Conservation (phyloP, 2,888 invertebrate species). For the Melanchra persicariae region DNA sequence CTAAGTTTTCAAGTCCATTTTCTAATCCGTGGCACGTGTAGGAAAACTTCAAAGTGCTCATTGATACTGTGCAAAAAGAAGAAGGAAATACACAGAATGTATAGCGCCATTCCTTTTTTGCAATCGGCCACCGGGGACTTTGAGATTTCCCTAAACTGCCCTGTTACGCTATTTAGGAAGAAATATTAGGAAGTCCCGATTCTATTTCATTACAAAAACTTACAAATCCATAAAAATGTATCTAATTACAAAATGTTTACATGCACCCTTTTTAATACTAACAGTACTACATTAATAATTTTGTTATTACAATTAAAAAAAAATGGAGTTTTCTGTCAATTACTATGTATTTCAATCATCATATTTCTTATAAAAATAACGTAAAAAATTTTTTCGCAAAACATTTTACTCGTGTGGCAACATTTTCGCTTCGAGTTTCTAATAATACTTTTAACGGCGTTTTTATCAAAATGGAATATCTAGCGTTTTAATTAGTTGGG, state of each 20-base stretch:
- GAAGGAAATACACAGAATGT: constrained; percentile 5
- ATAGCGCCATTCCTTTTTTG: background rate
- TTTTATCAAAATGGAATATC: constrained; percentile 57
- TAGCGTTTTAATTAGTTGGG: constrained; percentile 56
- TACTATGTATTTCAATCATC: constrained; percentile 1
- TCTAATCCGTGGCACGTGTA: background rate
- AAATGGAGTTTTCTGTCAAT: constrained; percentile 6
- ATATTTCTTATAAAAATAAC: constrained; percentile 57
- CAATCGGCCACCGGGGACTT: background rate
- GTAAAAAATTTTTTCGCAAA: constrained; percentile 50
- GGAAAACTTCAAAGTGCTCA: constrained; percentile 17
- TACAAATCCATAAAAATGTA: constrained; percentile 63
- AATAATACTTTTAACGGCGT: constrained; percentile 56
- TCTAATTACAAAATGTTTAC: constrained; percentile 62
- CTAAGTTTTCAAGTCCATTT: constrained; percentile 10
- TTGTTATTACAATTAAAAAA: constrained; percentile 2
- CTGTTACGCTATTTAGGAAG: constrained; percentile 38
- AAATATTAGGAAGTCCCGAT: constrained; percentile 44
- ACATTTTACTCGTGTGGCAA: constrained; percentile 51
- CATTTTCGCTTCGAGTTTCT: constrained; percentile 41
- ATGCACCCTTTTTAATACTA: constrained; percentile 52
- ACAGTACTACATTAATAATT: constrained; percentile 9
- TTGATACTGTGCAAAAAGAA: constrained; percentile 5
- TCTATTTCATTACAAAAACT: constrained; percentile 44
- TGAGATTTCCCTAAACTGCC: background rate